A percentile compares a stretch with the other conserved stretches of the same genome.
Evolutionary conservation across 1,140 invertebrate species (phyloP).

Genomic region (Psilanteris sp.): DNA sequence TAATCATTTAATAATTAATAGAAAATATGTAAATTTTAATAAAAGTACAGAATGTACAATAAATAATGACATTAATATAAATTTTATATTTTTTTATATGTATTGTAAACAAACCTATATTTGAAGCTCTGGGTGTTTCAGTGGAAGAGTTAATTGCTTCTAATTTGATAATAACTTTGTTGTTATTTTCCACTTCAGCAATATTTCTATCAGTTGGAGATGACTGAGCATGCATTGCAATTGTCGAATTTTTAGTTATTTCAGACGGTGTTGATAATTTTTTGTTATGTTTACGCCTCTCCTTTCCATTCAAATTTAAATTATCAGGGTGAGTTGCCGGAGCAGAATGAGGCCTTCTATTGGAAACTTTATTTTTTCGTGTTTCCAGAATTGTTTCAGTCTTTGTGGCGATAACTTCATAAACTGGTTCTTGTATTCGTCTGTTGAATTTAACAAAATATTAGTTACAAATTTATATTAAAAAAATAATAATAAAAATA

Average conservation of each 20-base stretch:
- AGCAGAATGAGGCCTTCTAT: constrained; percentile 74
- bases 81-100: too few species aligned
- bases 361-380: constrained; percentile 60
- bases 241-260: constrained; percentile 77
- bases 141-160: constrained; percentile 68
- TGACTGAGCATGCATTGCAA: constrained; percentile 49
- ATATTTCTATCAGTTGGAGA: constrained; percentile 62
- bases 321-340: constrained; percentile 72
- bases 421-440: constrained; percentile 68
- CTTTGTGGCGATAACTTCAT: constrained; percentile 72
- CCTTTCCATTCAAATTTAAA: constrained; percentile 60
- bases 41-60: too few species aligned
- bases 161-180: constrained; percentile 74
- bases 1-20: too few species aligned
- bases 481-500: too few species aligned
- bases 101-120: constrained; percentile 38
- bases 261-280: constrained; percentile 69
- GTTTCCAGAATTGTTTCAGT: constrained; percentile 67
- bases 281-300: constrained; percentile 64
- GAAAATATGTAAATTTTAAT: too few species aligned
- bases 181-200: constrained; percentile 75
- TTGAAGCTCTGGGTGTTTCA: constrained; percentile 53
- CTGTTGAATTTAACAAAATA: constrained; percentile 16
- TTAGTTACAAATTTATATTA: too few species aligned
- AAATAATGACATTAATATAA: too few species aligned